Conservation (phyloP, 2,797 vertebrate species). For the Bradypodion pumilum region DNA sequence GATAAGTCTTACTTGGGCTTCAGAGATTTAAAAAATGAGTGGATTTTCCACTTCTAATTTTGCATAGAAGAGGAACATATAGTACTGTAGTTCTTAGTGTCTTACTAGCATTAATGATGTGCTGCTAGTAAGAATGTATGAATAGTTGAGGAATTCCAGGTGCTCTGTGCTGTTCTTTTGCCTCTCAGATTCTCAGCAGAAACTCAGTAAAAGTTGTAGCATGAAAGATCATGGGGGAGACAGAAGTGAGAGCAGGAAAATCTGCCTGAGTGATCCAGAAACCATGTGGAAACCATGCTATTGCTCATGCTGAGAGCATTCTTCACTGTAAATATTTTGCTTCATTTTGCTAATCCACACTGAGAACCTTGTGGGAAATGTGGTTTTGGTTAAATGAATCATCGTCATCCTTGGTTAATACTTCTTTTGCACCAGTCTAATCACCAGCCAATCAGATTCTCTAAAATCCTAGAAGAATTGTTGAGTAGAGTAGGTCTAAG, state of each 20-base stretch:
- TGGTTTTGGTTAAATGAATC: neutral
- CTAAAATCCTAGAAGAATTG: neutral
- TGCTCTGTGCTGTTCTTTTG: neutral
- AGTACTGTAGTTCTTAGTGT: too few relatives aligned
- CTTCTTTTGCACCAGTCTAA: neutral
- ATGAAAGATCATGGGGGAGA: neutral
- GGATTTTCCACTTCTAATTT: neutral
- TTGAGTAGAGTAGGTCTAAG: neutral
- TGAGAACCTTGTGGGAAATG: neutral
- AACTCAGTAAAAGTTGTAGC: neutral
- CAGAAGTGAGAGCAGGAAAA: neutral
- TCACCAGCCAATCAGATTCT: neutral
- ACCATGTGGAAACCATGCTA: neutral
- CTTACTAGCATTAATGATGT: neutral
- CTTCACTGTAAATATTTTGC: neutral
- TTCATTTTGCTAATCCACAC: neutral
- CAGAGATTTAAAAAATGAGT: neutral
- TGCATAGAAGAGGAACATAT: neutral
- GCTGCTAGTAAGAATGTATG: neutral
- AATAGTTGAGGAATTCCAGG: neutral
- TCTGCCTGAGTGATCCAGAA: neutral
- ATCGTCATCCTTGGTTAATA: neutral
- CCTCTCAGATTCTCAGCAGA: neutral
- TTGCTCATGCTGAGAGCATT: neutral
- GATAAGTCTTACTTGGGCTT: neutral